phyloP scores from a whole-genome alignment of 2,888 invertebrate species.

The Lasius platythorax region DNA sequence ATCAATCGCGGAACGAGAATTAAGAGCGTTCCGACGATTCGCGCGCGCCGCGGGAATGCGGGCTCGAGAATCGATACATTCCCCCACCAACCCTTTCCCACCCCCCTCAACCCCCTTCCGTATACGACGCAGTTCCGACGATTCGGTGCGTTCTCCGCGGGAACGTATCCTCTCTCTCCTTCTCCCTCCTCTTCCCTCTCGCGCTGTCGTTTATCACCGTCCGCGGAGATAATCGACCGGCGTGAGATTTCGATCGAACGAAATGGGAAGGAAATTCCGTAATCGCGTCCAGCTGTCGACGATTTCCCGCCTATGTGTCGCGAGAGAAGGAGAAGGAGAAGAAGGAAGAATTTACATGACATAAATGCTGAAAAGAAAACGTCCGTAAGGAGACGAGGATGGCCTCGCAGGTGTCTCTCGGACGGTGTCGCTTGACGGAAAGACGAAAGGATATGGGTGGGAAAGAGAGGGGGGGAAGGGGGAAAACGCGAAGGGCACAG shows the following conservation, averaged over 20 bases:
- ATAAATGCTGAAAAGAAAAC: not conserved
- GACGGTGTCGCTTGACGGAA: not conserved
- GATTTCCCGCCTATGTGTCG: slow-evolving; percentile 6
- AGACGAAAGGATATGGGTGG: not conserved
- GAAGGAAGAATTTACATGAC: not conserved
- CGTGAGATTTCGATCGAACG: slow-evolving; percentile 36
- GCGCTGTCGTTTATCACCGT: not conserved
- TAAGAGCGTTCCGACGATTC: slow-evolving; percentile 20
- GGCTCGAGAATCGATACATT: slow-evolving; percentile 44
- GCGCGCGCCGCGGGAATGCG: slow-evolving; percentile 23
- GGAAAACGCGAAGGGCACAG: not conserved
- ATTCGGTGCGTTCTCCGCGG: not conserved
- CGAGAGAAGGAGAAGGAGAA: not conserved
- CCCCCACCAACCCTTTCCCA: too few relatives aligned
- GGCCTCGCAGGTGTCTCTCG: not conserved
- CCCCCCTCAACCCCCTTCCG: not conserved
- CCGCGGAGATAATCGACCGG: not conserved
- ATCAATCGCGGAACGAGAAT: not conserved
- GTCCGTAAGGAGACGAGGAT: not conserved
- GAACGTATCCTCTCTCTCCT: not conserved
- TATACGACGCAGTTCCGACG: slow-evolving; percentile 35
- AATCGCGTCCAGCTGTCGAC: slow-evolving; percentile 20
- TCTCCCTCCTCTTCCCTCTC: not conserved
- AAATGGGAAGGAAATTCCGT: slow-evolving; percentile 22
- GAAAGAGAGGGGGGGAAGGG: too few relatives aligned